These are phyloP conservation scores for Anthopleura sola DNA, from an alignment of 64 coral and sea anemone species.

Conservation along the genomic window DNA sequence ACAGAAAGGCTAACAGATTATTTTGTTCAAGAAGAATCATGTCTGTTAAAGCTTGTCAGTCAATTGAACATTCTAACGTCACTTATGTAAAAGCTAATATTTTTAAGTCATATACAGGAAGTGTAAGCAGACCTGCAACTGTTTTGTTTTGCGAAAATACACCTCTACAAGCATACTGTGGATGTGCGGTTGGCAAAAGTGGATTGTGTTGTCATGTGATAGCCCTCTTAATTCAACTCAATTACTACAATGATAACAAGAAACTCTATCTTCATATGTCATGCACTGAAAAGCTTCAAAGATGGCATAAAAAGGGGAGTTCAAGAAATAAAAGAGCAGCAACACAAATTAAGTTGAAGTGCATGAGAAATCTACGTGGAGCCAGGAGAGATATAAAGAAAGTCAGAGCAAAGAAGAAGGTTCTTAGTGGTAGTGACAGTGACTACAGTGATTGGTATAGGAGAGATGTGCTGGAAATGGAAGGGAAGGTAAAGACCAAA, in stretches of 20 bases:
- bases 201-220: slow-evolving; percentile 68
- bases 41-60: slow-evolving; percentile 48
- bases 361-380: slow-evolving; percentile 60
- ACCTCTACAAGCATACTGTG: slow-evolving; percentile 51
- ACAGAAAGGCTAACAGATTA: slow-evolving; percentile 60
- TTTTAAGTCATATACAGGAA: slow-evolving; percentile 72
- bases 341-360: slow-evolving; percentile 61
- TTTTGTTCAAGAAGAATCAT: slow-evolving; percentile 71
- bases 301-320: slow-evolving; percentile 61
- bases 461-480: slow-evolving; percentile 61
- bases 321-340: slow-evolving; percentile 47
- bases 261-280: slow-evolving; percentile 50
- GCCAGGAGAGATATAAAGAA: slow-evolving; percentile 67
- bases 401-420: slow-evolving; percentile 57
- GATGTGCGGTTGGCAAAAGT: slow-evolving; percentile 72
- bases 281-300: slow-evolving; percentile 71
- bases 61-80: slow-evolving; percentile 36
- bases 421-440: slow-evolving; percentile 44
- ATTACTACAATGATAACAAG: slow-evolving; percentile 54
- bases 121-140: slow-evolving; percentile 60
- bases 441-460: slow-evolving; percentile 76
- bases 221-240: slow-evolving; percentile 62
- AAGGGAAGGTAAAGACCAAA: slow-evolving; percentile 49
- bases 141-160: slow-evolving; percentile 52
- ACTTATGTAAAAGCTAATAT: slow-evolving; percentile 60